Evolutionary conservation across 53 echinoderm and acorn worm genomes (phyloP), one percentile per base, ranked within the genome.

Genomic region (Hippasteria phrygiana): DNA sequence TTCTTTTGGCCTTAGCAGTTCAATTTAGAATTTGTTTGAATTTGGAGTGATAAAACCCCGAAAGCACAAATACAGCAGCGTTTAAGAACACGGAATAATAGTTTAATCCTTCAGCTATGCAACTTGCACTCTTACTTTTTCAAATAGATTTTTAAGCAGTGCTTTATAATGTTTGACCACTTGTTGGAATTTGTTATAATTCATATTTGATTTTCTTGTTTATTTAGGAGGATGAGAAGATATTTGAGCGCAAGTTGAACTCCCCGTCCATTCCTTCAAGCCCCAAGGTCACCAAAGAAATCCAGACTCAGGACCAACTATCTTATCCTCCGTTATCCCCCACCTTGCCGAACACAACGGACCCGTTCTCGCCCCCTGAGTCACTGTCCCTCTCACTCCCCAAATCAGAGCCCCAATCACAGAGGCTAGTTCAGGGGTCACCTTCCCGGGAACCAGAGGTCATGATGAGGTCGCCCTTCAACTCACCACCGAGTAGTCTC

Each of bases 151-250:
- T n/a, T n/a, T n/a, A n/a, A n/a, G n/a, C 28, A 8, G 3, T 4
- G 7, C 32, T 26, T 77, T 1, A 16, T 10, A 17, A 34, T 56
- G 1, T 36, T 80, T 37, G 5, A 5, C 46, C 11, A 45, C 11
- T 45, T 45, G n/a, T n/a, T n/a, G n/a, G n/a, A n/a, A n/a, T n/a
- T 45, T 45, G 11, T 45, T 45, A 5, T 7, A 7, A 56, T 33
- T 78, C 10, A 12, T 55, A 28, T 0, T 24, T 83, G 0, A 63
- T 3, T 0, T 31, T 34, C 32, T 86, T 86, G 11, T 27, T 32
- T 14, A 55, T 13, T 76, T 39, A 89, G 89, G 79, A 89, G 54
- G 90, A 90, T 31, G 81, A 81, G 34, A 82, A 90, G 42, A 59
- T 8, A 11, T 73, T 81, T 80, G 81, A 81, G 73, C 73, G 35